A percentile compares a stretch with the other conserved stretches of the same genome.
These are phyloP conservation scores for Aix galericulata DNA, from an alignment of 2,113 vertebrate genomes.

Conservation along the genomic window DNA sequence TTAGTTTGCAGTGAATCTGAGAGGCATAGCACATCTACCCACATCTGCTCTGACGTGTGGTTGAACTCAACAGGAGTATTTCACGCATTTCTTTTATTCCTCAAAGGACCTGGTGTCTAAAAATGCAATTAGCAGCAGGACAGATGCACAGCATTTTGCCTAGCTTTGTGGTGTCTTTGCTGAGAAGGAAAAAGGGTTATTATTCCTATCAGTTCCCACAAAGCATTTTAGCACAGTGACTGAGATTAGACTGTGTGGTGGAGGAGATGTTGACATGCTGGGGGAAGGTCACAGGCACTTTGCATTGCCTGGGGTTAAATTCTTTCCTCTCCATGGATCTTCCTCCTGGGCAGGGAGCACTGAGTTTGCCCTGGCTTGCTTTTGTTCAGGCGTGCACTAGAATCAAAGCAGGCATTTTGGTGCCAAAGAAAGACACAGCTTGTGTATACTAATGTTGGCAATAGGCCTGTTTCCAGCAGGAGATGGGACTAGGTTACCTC, in stretches of 20 bases:
- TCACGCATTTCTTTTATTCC: neutral
- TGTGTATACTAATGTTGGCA: neutral
- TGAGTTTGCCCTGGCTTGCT: neutral
- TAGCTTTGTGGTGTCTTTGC: neutral
- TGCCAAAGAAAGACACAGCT: neutral
- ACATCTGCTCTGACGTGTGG: conserved; percentile 1
- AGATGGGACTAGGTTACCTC: neutral
- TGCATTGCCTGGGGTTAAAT: neutral
- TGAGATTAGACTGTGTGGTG: neutral
- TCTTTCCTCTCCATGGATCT: neutral
- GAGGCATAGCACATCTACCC: neutral
- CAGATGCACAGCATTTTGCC: neutral
- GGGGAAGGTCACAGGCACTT: neutral
- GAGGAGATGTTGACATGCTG: neutral
- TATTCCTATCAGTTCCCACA: neutral
- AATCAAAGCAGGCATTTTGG: neutral
- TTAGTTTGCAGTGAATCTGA: conserved; percentile 1
- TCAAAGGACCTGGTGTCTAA: neutral
- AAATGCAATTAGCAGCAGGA: neutral
- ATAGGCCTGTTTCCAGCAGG: neutral
- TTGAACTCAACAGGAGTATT: neutral
- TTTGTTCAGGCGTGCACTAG: fast-evolving
- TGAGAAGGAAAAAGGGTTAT: neutral
- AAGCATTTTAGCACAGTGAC: neutral
- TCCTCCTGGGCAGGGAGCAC: neutral